Percentiles rank a stretch among this genome's conserved stretches.
Conservation (phyloP, 2,888 invertebrate genomes). For the Crioceris asparagi region DNA sequence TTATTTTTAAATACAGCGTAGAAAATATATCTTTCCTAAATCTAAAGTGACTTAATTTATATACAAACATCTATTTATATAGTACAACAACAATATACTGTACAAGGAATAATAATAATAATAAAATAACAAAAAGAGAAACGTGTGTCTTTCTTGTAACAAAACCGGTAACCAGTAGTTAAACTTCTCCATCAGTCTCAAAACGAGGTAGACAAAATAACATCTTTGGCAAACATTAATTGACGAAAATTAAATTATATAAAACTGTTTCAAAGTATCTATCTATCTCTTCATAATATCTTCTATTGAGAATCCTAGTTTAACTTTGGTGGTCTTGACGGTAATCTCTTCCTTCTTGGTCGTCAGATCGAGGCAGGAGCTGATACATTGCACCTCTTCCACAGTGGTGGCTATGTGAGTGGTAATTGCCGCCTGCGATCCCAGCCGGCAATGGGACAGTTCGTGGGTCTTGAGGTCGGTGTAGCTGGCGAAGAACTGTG, state of each 20-base stretch:
- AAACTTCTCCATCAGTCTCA: conserved; percentile 1
- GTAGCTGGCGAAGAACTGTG: conserved; percentile 30
- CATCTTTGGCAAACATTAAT: conserved; percentile 19
- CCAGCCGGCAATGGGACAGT: neutral
- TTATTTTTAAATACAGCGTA: too few species aligned
- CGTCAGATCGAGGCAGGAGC: conserved; percentile 29
- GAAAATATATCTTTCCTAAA: too few species aligned
- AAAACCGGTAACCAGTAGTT: neutral
- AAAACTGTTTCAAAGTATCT: conserved; percentile 1
- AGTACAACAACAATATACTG: too few species aligned
- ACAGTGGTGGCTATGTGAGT: conserved; percentile 17
- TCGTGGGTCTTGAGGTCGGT: conserved; percentile 33
- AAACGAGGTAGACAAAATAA: conserved; percentile 15
- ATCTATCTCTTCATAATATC: conserved; percentile 76
- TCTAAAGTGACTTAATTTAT: too few species aligned
- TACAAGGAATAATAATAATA: too few species aligned
- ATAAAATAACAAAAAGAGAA: too few species aligned
- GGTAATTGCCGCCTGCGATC: neutral
- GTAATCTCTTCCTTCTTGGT: conserved; percentile 16
- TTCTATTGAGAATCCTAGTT: conserved; percentile 74
- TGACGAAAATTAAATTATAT: neutral
- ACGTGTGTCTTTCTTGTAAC: too few species aligned
- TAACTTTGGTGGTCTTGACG: conserved; percentile 37
- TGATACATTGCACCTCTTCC: conserved; percentile 16
- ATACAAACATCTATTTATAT: too few species aligned